Evolutionary conservation across 1,140 invertebrate genomes (phyloP), one percentile per base, ranked within the genome.

Genomic region (Diorhabda elongata): DNA sequence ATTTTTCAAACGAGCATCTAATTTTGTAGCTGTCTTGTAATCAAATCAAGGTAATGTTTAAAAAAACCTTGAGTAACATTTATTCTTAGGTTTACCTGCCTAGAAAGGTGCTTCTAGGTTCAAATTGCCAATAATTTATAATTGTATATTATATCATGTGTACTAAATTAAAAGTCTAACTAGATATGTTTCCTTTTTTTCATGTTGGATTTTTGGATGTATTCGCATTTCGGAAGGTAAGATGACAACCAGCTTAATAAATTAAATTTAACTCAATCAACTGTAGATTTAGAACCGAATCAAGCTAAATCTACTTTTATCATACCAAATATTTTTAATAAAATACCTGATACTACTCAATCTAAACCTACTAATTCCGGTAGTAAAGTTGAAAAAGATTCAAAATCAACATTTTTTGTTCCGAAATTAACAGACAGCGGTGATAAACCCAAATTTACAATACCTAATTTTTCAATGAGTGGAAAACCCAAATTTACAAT

Each of bases 161-260:
- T 26, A 26, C 26, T 26, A 1, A 26, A 26, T 26, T 1, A 26
- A 26, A 26, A 26, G 26, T 26, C 65, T 67, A 67, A 60, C 8
- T 42, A 59, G 44, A 44, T 74, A 79, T 76, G 76, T 78, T 66
- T 77, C 83, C 78, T 77, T 79, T 81, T 74, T 86, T 83, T 82
- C 82, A 81, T 83, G 81, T 81, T 78, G 66, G 75, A 69, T 73
- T 71, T 64, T 71, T 67, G 69, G 67, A 70, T 52, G 70, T 68
- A 70, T 73, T 67, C 71, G 77, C 76, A 76, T 75, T 82, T 79
- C 78, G 82, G 79, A 86, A 87, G 85, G 85, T 86, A 87, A 86
- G 85, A 78, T 78, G 77, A 68, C 57, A 66, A 52, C 66, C 11
- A 44, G 45, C 65, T 41, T 7, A 41, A n/a, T 61, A 61, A 61